Evolutionary conservation across 2,113 vertebrate genomes (phyloP).

Genomic region (Polypterus bichir): DNA sequence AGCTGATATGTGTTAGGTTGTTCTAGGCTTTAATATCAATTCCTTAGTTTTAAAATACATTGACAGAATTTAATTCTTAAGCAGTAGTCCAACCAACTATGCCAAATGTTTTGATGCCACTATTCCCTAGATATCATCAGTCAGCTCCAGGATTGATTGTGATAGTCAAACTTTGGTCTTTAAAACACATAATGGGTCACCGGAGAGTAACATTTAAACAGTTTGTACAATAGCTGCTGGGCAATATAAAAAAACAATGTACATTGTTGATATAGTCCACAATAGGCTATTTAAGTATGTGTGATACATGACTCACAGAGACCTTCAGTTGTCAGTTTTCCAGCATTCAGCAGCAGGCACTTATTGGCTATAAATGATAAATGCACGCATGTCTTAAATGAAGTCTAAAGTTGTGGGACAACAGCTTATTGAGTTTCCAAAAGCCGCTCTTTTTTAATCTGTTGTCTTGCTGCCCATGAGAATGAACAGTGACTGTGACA

Average conservation of each 20-base stretch:
- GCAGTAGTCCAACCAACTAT: no score
- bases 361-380: slow-evolving; percentile 40
- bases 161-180: slow-evolving; percentile 23
- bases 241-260: slow-evolving; percentile 57
- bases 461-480: slow-evolving; percentile 33
- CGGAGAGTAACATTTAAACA: slow-evolving; percentile 64
- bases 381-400: slow-evolving; percentile 44
- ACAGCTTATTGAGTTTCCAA: slow-evolving; percentile 42
- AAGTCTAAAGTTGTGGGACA: slow-evolving; percentile 45
- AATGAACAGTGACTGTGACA: background rate
- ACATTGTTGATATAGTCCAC: slow-evolving; percentile 70
- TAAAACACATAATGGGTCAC: slow-evolving; percentile 42
- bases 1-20: no score
- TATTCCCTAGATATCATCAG: slow-evolving; percentile 29
- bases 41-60: no score
- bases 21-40: no score
- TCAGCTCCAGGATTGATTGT: slow-evolving; percentile 38
- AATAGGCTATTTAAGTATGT: slow-evolving; percentile 70
- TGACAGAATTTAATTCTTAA: no score
- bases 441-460: slow-evolving; percentile 40
- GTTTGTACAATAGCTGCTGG: slow-evolving; percentile 48
- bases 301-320: slow-evolving; percentile 68
- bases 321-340: slow-evolving; percentile 48
- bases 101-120: background rate
- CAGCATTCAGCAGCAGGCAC: slow-evolving; percentile 39